phyloP scores from a whole-genome alignment of 1,140 invertebrate species.

The Drosophila setifemur region DNA sequence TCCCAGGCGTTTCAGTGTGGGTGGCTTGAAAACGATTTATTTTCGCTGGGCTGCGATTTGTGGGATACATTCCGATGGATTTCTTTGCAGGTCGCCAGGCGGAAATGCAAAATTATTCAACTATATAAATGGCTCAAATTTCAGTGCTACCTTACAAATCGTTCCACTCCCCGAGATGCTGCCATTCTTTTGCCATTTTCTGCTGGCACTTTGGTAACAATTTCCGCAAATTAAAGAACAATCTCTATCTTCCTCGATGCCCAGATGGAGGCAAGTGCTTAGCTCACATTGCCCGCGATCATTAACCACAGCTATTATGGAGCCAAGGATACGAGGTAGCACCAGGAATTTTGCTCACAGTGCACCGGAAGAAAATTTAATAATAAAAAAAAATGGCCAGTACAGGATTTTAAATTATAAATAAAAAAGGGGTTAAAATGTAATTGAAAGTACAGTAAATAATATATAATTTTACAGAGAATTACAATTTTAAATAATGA shows the following conservation, averaged over 20 bases:
- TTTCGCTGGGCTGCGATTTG: conserved; percentile 9
- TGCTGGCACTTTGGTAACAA: conserved; percentile 57
- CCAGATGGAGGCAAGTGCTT: conserved; percentile 55
- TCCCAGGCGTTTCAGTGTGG: conserved; percentile 33
- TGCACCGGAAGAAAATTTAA: not conserved
- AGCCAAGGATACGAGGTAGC: conserved; percentile 48
- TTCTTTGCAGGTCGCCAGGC: not conserved
- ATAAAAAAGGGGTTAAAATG: not conserved
- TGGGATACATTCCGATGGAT: conserved; percentile 10
- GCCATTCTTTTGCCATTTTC: conserved; percentile 5
- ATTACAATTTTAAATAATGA: no score
- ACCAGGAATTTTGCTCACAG: conserved; percentile 30
- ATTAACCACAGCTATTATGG: conserved; percentile 69
- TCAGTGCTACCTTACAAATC: not conserved
- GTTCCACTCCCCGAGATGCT: not conserved
- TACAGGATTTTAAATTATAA: not conserved
- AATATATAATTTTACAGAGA: not conserved
- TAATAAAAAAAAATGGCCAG: not conserved
- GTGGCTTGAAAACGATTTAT: conserved; percentile 10
- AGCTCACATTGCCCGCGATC: conserved; percentile 65
- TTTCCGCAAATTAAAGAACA: conserved; percentile 77
- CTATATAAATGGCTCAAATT: conserved; percentile 12
- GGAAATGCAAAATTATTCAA: conserved; percentile 34
- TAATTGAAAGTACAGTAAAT: not conserved
- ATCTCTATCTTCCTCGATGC: conserved; percentile 72